Base-by-base conservation (phyloP, 2,113 vertebrate genomes). In the Aix galericulata region DNA sequence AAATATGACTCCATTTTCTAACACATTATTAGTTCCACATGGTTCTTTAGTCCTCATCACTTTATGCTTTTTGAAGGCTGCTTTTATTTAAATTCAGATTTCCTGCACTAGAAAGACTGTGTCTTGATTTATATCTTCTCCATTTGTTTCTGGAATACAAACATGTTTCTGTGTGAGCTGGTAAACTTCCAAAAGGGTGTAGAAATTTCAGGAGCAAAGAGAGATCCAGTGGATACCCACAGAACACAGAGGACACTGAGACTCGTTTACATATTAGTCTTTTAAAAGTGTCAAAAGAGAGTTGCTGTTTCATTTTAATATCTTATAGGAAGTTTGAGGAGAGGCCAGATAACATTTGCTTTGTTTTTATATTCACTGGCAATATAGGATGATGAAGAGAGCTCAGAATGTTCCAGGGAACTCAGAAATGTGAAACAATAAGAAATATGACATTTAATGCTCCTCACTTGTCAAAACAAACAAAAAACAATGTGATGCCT, bases 1-100 rank as follows among this genome's bases (percentile, higher is more conserved):
- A 96, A 93, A 93, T 68, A 69, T n/a, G 32, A 89, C 20, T 66
- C 85, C 25, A 94, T 73, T 91, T 52, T 85, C 86, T 72, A 93
- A 89, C 10, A 91, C 31, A 80, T 88, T 79, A 86, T 56, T 89
- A 76, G 36, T 86, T 91, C 48, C 95, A 31, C 87, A 95, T 75
- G 48, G 21, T 50, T 93, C 58, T 93, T 96, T 88, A 91, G 46
- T 52, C 16, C n/a, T 88, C 44, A 85, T 80, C 59, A 88, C 25
- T 77, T 66, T 26, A 59, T 73, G 50, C 31, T 66, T 77, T 94
- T 76, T 94, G 58, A 95, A 96, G 86, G 44, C 38, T 92, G 72
- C 34, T 88, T 88, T 88, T 92, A 90, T 93, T 94, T 96, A 94
- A 93, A 93, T 95, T 91, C 13, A 79, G 78, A 91, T 96, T 86